Evolutionary conservation across 2,113 vertebrate genomes (phyloP).

Genomic region (Phasianus colchicus): DNA sequence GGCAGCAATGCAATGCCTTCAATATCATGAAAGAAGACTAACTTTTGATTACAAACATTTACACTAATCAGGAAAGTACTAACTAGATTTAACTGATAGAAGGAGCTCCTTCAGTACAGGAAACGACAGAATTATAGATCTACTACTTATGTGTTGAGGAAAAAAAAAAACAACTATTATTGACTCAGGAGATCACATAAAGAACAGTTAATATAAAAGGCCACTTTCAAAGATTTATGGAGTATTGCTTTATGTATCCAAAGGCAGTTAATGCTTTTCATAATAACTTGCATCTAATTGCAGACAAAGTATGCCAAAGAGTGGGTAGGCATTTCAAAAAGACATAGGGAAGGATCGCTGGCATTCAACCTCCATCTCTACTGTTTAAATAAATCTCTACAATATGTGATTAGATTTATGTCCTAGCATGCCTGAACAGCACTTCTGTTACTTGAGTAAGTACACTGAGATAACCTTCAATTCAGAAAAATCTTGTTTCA

Average conservation of each 20-base stretch:
- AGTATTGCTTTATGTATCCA: neutral
- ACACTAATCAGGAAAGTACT: neutral
- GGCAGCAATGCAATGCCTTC: neutral
- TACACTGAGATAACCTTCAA: fast-evolving
- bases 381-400: neutral
- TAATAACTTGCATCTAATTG: neutral
- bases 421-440: neutral
- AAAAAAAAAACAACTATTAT: neutral
- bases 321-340: neutral
- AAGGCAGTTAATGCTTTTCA: neutral
- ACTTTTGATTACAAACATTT: neutral
- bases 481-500: neutral
- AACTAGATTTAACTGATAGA: neutral
- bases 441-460: neutral
- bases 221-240: neutral
- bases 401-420: neutral
- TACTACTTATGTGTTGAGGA: too few species aligned
- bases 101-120: neutral
- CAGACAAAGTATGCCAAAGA: neutral
- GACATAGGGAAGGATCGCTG: neutral
- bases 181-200: neutral
- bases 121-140: neutral
- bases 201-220: neutral
- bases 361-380: neutral
- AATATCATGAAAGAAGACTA: neutral